Evolutionary conservation across 2,113 vertebrate species (phyloP).

Genomic region (Myotis lucifugus): DNA sequence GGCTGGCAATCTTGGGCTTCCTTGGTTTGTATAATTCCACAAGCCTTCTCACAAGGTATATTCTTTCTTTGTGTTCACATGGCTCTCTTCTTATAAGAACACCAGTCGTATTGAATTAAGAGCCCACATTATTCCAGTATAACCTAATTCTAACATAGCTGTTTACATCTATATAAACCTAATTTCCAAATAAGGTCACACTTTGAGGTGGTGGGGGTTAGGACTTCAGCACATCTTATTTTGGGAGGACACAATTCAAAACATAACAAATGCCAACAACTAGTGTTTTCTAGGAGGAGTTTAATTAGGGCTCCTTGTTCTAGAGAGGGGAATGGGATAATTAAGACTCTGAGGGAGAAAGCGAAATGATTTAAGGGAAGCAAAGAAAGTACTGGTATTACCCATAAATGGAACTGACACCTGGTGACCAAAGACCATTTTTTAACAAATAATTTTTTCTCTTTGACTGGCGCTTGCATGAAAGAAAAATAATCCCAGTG

Average conservation of each 20-base stretch:
- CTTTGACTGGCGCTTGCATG: background rate
- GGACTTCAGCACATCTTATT: background rate
- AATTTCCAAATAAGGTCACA: background rate
- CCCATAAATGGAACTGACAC: background rate
- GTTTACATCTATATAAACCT: background rate
- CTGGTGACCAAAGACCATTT: background rate
- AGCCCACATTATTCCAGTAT: background rate
- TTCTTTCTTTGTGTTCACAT: background rate
- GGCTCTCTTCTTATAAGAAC: background rate
- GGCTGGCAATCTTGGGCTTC: background rate
- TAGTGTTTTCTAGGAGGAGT: background rate
- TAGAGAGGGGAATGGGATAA: background rate
- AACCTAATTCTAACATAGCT: background rate
- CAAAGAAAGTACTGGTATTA: background rate
- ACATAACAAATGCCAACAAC: background rate
- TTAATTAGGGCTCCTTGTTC: background rate
- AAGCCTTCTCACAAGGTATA: background rate
- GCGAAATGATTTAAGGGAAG: conserved; percentile 16
- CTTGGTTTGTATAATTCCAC: background rate
- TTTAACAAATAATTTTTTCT: background rate
- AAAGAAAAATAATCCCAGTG: conserved; percentile 18
- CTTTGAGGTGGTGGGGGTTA: background rate
- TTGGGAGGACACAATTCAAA: background rate
- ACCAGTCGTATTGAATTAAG: background rate
- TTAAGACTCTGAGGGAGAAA: background rate